Base-by-base conservation (phyloP, 92 coral and sea anemone genomes). In the Epizoanthus stellaris region DNA sequence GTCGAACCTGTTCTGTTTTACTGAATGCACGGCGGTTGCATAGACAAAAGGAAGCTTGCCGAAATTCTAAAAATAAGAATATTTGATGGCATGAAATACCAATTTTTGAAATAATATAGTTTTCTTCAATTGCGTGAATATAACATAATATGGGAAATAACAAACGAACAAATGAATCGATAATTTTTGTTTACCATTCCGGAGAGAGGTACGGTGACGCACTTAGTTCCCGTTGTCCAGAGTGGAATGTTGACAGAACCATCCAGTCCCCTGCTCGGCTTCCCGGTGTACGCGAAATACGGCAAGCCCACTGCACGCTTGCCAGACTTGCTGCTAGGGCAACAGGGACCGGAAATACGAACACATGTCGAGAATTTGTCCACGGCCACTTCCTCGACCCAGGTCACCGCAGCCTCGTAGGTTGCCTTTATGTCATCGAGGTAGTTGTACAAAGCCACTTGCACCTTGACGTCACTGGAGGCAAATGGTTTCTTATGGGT, bases 341-440 rank as follows among this genome's bases (percentile, higher is more conserved):
- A 82, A 61, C 87, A 86, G 43, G 95, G 93, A 57, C 95, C 95
- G 9, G 95, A 86, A 70, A 92, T 89, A 66, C 90, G 91, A 38
- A 92, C 92, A 73, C 93, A 92, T 67, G 85, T 88, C 67, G 92
- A 87, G 77, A 89, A 92, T 43, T 92, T 88, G 76, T 87, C 79
- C 67, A 71, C 80, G 15, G 85, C 80, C 16, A 92, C 86, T 43
- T 76, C 71, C 86, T 92, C 93, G 72, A 86, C 85, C 95, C 95
- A 92, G 87, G 89, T 80, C 75, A 92, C 95, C 54, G 90, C 92
- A 38, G 95, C 95, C 74, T 92, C 93, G 87, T 92, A 89, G n/a
- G 93, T 92, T 49, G 91, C 88, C n/a, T 75, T 75, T 20, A 75
- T 2, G 43, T 75, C 80, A 42, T 75, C 80, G 65, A 30, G 66